Percentiles rank a stretch among this genome's conserved stretches.
Evolutionary conservation across 2,797 vertebrate genomes (phyloP).

Genomic region (Bradypodion pumilum): DNA sequence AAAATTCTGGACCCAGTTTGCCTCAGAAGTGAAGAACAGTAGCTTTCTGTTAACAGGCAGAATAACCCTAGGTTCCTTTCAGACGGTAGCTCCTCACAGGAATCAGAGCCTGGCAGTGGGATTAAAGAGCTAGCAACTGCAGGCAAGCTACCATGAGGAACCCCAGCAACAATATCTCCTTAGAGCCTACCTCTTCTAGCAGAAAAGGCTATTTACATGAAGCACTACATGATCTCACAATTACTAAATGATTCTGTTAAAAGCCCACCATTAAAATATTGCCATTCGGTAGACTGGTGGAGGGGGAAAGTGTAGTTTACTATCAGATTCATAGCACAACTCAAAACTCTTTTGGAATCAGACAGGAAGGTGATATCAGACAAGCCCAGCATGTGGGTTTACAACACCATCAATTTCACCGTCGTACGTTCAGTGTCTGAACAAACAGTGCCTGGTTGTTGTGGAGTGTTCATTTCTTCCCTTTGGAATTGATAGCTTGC

Average conservation of each 20-base stretch:
- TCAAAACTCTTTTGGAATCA: slow-evolving; percentile 50
- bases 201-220: slow-evolving; percentile 34
- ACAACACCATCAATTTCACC: background rate
- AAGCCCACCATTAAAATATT: slow-evolving; percentile 46
- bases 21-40: slow-evolving; percentile 44
- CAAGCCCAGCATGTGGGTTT: background rate
- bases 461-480: background rate
- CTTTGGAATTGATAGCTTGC: background rate
- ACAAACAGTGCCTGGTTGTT: slow-evolving; percentile 11
- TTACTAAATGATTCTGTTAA: slow-evolving; percentile 38
- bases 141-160: slow-evolving; percentile 14
- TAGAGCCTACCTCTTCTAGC: slow-evolving; percentile 22
- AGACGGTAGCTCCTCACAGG: slow-evolving; percentile 43
- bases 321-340: slow-evolving; percentile 50
- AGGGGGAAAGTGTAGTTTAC: slow-evolving; percentile 30
- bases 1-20: slow-evolving; percentile 37
- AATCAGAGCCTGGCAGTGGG: slow-evolving; percentile 31
- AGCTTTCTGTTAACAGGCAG: slow-evolving; percentile 34
- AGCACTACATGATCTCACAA: background rate
- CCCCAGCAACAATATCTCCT: slow-evolving; percentile 40
- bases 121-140: slow-evolving; percentile 36
- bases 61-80: slow-evolving; percentile 47
- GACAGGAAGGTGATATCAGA: slow-evolving; percentile 40
- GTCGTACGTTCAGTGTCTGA: slow-evolving; percentile 19
- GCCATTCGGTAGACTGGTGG: slow-evolving; percentile 12